Base-by-base conservation (phyloP, 2,888 invertebrate species). In the Nomada goodeniana region DNA sequence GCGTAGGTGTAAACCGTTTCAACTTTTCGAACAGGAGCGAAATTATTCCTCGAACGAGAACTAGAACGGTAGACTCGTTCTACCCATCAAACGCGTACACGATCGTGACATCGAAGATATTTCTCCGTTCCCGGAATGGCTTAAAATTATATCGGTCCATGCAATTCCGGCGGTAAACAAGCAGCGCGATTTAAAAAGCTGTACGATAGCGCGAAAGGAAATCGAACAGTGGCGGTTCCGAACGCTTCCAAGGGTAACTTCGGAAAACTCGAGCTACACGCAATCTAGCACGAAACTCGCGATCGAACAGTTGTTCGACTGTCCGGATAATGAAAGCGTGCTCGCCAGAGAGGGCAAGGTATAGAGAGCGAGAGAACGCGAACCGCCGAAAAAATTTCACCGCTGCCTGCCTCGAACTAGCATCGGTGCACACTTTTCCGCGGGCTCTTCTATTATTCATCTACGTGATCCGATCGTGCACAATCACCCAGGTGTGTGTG, bases 301-400 rank as follows among this genome's bases (percentile, higher is more conserved):
- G 61, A 67, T 55, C 59, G 61, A 36, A 47, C 42, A 55, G 50
- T 63, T 44, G 67, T 50, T 52, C 79, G 55, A n/a, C 79, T 63
- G 68, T 57, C 52, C 55, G 13, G 65, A 76, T 82, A 87, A 75
- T 79, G 72, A 70, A 82, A 70, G 80, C 44, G 70, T 65, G 53
- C 26, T 61, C 50, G 11, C 47, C 61, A 0, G 53, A 57, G 79
- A 29, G 59, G 36, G 36, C 36, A 36, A 36, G 36, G 5, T 7
- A 36, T 1, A 1, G 36, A 36, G 36, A 7, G 36, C 1, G 36
- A 36, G 36, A 7, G 36, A 13, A 26, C 18, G 47, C 52, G 18
- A 7, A 65, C 3, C 26, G 11, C 13, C 64, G 59, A 74, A 79
- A 80, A 52, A 73, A 60, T 64, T 73, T 60, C 53, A 10, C 72